These are phyloP conservation scores for Dendrophyllia cribrosa DNA, from an alignment of 64 coral and sea anemone species.

Conservation along the genomic window DNA sequence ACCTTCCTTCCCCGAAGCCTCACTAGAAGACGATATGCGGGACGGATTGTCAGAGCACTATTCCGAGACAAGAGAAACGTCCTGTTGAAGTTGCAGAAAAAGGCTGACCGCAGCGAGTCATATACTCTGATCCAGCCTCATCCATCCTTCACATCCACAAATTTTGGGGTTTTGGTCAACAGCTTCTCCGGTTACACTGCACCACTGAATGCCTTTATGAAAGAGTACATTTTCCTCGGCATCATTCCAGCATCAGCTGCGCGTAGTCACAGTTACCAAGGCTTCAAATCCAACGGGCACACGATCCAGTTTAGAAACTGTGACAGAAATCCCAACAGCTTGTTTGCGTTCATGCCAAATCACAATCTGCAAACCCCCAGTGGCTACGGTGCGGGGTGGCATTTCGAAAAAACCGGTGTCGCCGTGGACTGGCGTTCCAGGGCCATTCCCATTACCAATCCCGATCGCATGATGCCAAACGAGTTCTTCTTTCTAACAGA, in stretches of 20 bases:
- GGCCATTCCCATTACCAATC: background rate
- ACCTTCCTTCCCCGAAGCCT: background rate
- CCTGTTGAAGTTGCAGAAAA: constrained; percentile 34
- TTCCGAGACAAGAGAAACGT: constrained; percentile 56
- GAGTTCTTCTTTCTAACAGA: constrained; percentile 52
- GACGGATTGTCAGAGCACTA: background rate
- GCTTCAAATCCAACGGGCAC: too few relatives aligned
- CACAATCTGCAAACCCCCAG: constrained; percentile 10
- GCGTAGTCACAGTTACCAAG: background rate
- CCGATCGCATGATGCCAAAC: constrained; percentile 10
- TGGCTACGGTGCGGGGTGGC: background rate
- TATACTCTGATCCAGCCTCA: constrained; percentile 13
- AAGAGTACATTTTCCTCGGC: background rate
- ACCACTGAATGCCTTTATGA: background rate
- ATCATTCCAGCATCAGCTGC: constrained; percentile 18
- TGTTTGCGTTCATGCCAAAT: constrained; percentile 19
- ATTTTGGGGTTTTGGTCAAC: constrained; percentile 14
- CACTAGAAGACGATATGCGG: background rate
- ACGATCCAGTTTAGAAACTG: too few relatives aligned
- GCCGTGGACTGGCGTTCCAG: constrained; percentile 55
- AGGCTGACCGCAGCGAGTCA: constrained; percentile 18
- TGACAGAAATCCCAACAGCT: background rate
- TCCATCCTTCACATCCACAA: background rate
- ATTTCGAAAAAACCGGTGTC: too few relatives aligned
- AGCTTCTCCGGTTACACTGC: constrained; percentile 9